Percentiles rank a stretch among this genome's conserved stretches.
Evolutionary conservation across 2,113 vertebrate genomes (phyloP).

Genomic region (Alectura lathami): DNA sequence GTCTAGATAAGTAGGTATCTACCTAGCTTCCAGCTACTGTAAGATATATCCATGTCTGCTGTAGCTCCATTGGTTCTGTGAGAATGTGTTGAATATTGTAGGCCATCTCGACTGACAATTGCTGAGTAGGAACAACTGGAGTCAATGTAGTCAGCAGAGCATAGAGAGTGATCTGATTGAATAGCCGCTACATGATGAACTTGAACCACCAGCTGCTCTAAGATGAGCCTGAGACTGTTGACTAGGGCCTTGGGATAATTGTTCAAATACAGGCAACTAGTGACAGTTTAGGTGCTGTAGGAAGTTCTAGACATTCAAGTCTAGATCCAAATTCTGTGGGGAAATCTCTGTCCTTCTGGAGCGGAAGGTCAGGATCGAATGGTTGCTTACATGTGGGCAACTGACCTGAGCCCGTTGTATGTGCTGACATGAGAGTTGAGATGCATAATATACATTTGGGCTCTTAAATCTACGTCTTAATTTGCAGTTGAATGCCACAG

Average conservation of each 20-base stretch:
- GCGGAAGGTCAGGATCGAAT: neutral
- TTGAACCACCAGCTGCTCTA: neutral
- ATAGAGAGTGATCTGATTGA: neutral
- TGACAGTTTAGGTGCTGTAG: neutral
- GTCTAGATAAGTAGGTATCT: neutral
- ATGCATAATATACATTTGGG: neutral
- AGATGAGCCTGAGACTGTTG: neutral
- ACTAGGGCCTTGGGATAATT: neutral
- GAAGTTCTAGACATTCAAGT: neutral
- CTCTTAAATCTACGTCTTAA: neutral
- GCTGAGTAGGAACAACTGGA: neutral
- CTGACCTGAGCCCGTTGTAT: neutral
- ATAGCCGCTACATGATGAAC: neutral
- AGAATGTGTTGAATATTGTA: neutral
- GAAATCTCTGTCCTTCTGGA: neutral
- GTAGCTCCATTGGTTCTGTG: neutral
- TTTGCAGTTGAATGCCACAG: neutral
- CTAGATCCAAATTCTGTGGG: neutral
- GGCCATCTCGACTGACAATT: neutral
- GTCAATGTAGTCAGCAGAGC: neutral
- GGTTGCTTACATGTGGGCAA: neutral
- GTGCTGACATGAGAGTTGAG: neutral
- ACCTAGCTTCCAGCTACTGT: neutral
- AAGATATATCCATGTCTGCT: neutral
- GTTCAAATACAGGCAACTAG: neutral